Conservation (phyloP, 2,797 vertebrate genomes). For the Oreortyx pictus region DNA sequence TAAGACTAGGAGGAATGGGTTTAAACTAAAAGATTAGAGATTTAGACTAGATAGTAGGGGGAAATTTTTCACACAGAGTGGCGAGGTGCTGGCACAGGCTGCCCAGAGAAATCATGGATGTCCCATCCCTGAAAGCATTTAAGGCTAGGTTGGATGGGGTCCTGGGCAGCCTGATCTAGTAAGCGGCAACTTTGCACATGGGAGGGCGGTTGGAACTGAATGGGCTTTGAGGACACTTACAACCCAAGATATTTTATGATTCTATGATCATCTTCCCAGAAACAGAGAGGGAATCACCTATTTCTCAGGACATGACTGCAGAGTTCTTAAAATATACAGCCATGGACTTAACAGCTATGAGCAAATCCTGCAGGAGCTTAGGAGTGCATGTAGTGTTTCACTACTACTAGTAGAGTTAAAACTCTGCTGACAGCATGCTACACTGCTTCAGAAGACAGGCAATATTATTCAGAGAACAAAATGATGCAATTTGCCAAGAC, state of each 20-base stretch:
- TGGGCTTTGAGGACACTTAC: background rate
- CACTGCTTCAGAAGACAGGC: background rate
- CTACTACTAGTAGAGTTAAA: background rate
- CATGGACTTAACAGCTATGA: fast-evolving
- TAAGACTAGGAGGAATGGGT: too few species aligned
- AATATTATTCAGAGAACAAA: background rate
- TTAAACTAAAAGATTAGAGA: too few species aligned
- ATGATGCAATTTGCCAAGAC: background rate
- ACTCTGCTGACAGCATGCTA: too few species aligned
- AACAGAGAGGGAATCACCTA: background rate
- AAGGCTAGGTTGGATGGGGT: background rate
- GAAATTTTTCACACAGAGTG: too few species aligned
- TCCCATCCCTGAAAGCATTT: background rate
- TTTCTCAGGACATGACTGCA: background rate
- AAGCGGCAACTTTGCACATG: background rate
- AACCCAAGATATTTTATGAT: background rate
- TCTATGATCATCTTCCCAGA: background rate
- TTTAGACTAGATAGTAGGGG: too few species aligned
- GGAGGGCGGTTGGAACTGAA: background rate
- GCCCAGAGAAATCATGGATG: background rate
- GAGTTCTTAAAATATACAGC: background rate
- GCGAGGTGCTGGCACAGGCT: too few species aligned
- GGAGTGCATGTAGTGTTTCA: background rate
- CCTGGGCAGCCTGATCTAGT: background rate
- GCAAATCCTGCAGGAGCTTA: background rate